Conservation (phyloP, 2,113 vertebrate genomes). For the Phalacrocorax brasilianus region DNA sequence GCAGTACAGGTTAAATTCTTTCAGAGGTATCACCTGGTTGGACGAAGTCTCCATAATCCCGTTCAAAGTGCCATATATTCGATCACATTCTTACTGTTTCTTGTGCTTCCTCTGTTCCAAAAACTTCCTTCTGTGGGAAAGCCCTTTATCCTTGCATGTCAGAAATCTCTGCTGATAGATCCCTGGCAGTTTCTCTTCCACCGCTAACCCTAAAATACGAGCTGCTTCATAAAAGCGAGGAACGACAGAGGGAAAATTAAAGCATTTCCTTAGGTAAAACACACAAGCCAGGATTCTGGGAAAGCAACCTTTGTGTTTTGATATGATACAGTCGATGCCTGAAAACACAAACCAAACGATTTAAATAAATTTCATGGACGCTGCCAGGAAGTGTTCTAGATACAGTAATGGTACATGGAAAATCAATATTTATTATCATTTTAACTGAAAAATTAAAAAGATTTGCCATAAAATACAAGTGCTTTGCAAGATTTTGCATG, state of each 20-base stretch:
- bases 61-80: neutral
- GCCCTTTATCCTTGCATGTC: neutral
- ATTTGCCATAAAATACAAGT: conserved; percentile 55
- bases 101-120: neutral
- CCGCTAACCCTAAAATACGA: neutral
- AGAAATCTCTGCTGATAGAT: neutral
- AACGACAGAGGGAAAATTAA: neutral
- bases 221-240: neutral
- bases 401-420: conserved; percentile 26
- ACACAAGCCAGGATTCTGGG: neutral
- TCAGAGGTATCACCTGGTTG: neutral
- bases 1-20: neutral
- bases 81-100: neutral
- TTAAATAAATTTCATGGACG: conserved; percentile 11
- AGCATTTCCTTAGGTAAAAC: neutral
- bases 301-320: conserved; percentile 16
- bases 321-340: neutral
- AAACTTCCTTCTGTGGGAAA: neutral
- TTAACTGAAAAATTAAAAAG: conserved; percentile 65
- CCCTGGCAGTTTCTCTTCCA: neutral
- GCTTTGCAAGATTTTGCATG: conserved; percentile 31
- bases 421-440: conserved; percentile 57
- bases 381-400: conserved; percentile 41
- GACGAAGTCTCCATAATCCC: neutral
- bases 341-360: neutral